Conservation (phyloP, 2,888 invertebrate species). For the Antheraea assamensis region DNA sequence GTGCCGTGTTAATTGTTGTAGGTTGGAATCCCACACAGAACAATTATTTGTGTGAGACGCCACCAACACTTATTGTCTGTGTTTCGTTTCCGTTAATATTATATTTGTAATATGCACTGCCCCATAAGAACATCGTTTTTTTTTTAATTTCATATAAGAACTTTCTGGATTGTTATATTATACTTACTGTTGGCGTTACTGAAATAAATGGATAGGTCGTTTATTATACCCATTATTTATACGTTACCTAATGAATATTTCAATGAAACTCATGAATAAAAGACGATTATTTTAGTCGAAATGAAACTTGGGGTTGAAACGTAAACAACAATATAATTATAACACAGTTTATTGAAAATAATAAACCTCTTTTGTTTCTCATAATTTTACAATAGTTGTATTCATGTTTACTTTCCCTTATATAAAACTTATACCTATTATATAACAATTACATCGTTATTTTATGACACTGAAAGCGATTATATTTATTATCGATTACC, state of each 20-base stretch:
- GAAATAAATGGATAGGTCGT: background rate
- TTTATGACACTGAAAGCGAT: conserved; percentile 39
- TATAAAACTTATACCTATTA: conserved; percentile 23
- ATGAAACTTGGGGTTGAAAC: conserved; percentile 16
- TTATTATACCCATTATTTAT: background rate
- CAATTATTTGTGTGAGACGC: too few species aligned
- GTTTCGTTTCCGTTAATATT: too few species aligned
- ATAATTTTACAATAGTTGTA: conserved; percentile 48
- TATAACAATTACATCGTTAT: conserved; percentile 23
- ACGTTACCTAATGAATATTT: background rate
- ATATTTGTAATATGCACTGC: too few species aligned
- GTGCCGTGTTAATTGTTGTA: too few species aligned
- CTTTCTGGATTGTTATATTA: background rate
- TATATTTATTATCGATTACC: background rate
- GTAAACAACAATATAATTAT: conserved; percentile 38
- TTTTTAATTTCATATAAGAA: too few species aligned
- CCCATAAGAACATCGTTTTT: too few species aligned
- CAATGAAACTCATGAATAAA: background rate
- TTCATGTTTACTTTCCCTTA: conserved; percentile 15
- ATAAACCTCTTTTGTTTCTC: conserved; percentile 60
- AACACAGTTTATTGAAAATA: conserved; percentile 78
- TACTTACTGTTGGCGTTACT: background rate
- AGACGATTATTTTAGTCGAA: background rate
- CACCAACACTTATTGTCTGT: too few species aligned
- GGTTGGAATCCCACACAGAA: too few species aligned